phyloP scores from a whole-genome alignment of 2,888 invertebrate species.

The Lissonota sp. region DNA sequence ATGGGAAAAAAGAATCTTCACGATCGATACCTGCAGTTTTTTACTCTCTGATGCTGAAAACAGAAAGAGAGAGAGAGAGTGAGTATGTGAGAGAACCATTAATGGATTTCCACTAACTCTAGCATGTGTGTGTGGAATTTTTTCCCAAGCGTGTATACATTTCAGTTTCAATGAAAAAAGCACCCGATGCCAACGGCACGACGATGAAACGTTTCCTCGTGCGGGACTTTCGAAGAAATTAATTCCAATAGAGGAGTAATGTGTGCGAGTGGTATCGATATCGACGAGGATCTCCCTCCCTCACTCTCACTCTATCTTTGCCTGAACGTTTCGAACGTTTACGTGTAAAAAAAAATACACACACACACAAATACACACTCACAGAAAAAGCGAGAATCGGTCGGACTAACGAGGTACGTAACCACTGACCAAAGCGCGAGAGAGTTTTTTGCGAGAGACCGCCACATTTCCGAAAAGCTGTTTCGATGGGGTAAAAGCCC shows the following conservation, averaged over 20 bases:
- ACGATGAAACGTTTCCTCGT: conserved; percentile 73
- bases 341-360: conserved; percentile 11
- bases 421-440: conserved; percentile 53
- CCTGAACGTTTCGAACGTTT: conserved; percentile 2
- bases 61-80: background rate
- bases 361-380: background rate
- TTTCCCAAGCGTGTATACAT: conserved; percentile 12
- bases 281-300: conserved; percentile 53
- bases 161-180: conserved; percentile 63
- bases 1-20: conserved; percentile 52
- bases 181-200: conserved; percentile 5
- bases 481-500: conserved; percentile 40
- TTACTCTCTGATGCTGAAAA: conserved; percentile 15
- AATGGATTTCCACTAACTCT: conserved; percentile 76
- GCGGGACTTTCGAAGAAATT: conserved; percentile 74
- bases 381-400: conserved; percentile 46
- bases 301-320: background rate
- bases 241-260: conserved; percentile 73
- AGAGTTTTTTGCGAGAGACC: conserved; percentile 35
- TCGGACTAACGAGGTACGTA: conserved; percentile 62
- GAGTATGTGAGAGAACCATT: conserved; percentile 61
- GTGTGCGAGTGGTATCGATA: conserved; percentile 63
- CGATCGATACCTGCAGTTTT: conserved; percentile 53
- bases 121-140: background rate
- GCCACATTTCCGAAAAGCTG: conserved; percentile 29